Evolutionary conservation across 2,113 vertebrate species (phyloP), one percentile per base, ranked within the genome.

Genomic region (Phaethon lepturus): DNA sequence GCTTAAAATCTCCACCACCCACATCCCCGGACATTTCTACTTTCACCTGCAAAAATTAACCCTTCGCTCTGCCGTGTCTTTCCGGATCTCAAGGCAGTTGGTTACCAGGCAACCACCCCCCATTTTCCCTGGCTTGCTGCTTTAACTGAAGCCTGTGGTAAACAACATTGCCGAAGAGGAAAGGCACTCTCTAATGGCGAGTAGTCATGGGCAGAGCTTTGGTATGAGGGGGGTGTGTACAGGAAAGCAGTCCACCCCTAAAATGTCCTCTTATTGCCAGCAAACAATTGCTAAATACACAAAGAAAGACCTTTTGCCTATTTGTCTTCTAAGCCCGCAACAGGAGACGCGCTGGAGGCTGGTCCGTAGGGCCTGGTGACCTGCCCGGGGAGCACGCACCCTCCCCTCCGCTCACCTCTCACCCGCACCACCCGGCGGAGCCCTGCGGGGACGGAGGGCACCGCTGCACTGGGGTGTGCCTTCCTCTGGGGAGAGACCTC

Each of bases 1-100:
- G 64, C 38, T 77, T 89, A 87, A 86, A 80, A 76, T 20, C 58
- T 66, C 17, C 72, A 86, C 47, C 85, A 96, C 64, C 13, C 24
- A 72, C 69, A 71, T 80, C 62, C 40, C 55, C 0, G 33, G 86
- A 69, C 72, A 55, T 47, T 74, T 79, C 82, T 76, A 59, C 82
- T 79, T 94, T 59, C 73, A 95, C 93, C 91, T 90, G 88, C 45
- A 87, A 94, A 97, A 93, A 84, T 90, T 96, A 96, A 96, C 94
- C 90, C 95, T 81, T 95, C 59, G 56, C 68, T 93, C 63, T 79
- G 58, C 31, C 22, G 4, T 59, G 47, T 73, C 49, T 81, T 94
- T 95, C 55, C 83, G 92, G 66, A 78, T 92, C 73, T 91, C 69
- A 91, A 92, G 68, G 84, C 68, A 93, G 60, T 63, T 56, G 49